Evolutionary conservation across 2,797 vertebrate species (phyloP), one percentile per base, ranked within the genome.

Genomic region (Ceryle rudis): DNA sequence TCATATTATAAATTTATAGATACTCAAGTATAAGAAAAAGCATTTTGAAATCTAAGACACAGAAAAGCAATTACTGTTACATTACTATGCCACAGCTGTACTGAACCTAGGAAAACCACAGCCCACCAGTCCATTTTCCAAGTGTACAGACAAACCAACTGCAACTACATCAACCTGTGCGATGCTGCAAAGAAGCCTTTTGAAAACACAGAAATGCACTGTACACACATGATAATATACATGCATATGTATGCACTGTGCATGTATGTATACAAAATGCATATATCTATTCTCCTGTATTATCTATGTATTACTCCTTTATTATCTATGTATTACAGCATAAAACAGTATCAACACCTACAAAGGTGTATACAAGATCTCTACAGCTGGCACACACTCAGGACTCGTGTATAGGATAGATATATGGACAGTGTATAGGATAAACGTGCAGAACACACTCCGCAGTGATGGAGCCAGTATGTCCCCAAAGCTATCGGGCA

Each of bases 311-410:
- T n/a, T n/a, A n/a, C n/a, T n/a, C n/a, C n/a, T n/a, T n/a, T n/a
- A n/a, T n/a, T n/a, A n/a, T n/a, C n/a, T n/a, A n/a, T n/a, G n/a
- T n/a, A n/a, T 37, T 3, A 62, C 12, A 81, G 47, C 66, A 58
- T 26, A 49, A 51, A 86, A 61, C 20, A 19, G 28, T 1, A 37
- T 2, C 58, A 93, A 41, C 39, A 73, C 12, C 71, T 49, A 21
- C 44, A 49, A 13, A 82, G 39, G 20, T 22, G 22, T 2, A 4
- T 0, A 33, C 0, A 0, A 57, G 19, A 8, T 14, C 21, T 51
- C 39, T 25, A 25, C 14, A 78, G 42, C 16, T 3, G 29, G 71
- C 47, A 51, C 42, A 23, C 31, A 29, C 39, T 55, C 17, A 26
- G 28, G 52, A 15, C 17, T 26, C 21, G 9, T 31, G 85, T 14